Conservation (phyloP, 1,140 invertebrate genomes). For the Lordiphosa mommai region DNA sequence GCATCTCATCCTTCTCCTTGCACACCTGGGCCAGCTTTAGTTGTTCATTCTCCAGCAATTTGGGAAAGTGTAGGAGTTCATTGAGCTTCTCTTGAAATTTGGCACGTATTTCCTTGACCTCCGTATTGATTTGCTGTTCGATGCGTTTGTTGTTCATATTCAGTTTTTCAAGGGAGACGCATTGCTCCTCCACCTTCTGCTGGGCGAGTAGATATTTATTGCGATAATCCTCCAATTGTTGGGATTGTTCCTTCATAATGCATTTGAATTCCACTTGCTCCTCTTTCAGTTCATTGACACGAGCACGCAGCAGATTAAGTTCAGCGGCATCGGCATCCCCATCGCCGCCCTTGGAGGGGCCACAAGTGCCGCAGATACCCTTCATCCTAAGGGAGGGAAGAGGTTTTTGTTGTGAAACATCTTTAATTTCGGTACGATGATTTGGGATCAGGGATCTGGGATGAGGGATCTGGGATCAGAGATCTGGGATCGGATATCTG, state of each 20-base stretch:
- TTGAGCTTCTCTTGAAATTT: constrained; percentile 88
- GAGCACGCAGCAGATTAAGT: constrained; percentile 54
- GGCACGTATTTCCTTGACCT: constrained; percentile 87
- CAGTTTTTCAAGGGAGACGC: constrained; percentile 86
- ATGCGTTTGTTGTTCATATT: constrained; percentile 88
- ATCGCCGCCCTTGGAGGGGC: constrained; percentile 15
- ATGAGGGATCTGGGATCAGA: too few relatives aligned
- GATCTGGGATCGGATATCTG: too few relatives aligned
- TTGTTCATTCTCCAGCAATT: constrained; percentile 87
- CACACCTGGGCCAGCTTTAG: constrained; percentile 86
- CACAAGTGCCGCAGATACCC: constrained; percentile 44
- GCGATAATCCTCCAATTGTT: constrained; percentile 87
- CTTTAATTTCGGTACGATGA: too few relatives aligned
- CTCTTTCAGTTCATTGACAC: constrained; percentile 69
- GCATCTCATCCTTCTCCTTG: constrained; percentile 80
- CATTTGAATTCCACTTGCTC: constrained; percentile 83
- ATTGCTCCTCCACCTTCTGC: constrained; percentile 87
- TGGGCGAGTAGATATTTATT: constrained; percentile 87
- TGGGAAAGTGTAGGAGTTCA: constrained; percentile 86
- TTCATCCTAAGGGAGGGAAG: constrained; percentile 40
- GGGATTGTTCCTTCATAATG: constrained; percentile 85
- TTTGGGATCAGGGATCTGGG: too few relatives aligned
- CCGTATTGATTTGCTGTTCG: constrained; percentile 87
- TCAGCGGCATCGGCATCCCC: constrained; percentile 62
- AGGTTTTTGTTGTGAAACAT: too few relatives aligned